phyloP scores from a whole-genome alignment of 2,797 vertebrate species.

The Eulemur mongoz region DNA sequence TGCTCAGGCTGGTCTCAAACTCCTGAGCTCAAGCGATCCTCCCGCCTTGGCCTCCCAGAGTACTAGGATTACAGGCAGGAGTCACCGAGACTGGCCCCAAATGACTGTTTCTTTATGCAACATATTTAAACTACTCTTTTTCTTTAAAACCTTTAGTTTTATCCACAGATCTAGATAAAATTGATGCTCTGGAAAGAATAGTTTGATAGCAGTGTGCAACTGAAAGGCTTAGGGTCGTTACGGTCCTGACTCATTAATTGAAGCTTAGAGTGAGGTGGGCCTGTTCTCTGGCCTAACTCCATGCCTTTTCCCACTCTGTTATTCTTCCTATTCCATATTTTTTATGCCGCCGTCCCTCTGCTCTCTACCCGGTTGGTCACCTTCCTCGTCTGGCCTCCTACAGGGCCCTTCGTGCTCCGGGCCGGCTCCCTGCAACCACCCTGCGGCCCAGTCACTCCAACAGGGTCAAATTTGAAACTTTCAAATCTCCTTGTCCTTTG shows the following conservation, averaged over 20 bases:
- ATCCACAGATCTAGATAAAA: neutral
- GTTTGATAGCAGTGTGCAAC: neutral
- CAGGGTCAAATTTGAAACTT: neutral
- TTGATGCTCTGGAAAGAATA: neutral
- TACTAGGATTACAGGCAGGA: neutral
- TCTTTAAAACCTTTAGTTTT: neutral
- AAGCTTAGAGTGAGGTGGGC: neutral
- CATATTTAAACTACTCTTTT: neutral
- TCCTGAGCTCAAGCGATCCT: neutral
- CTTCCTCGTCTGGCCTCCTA: too few species aligned
- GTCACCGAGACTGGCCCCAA: rapidly evolving
- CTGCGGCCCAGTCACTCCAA: neutral
- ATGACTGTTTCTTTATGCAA: neutral
- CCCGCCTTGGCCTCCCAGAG: rapidly evolving
- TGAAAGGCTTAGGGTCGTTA: neutral
- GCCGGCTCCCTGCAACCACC: neutral
- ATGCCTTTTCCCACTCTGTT: neutral
- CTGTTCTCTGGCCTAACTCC: neutral
- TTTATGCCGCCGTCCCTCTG: neutral
- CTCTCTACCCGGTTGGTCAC: neutral
- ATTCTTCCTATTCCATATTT: neutral
- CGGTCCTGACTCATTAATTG: neutral
- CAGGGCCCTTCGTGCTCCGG: neutral
- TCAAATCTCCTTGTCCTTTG: neutral
- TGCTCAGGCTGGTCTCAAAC: too few species aligned